Conservation (phyloP, 2,797 vertebrate species). For the Graptemys geographica region DNA sequence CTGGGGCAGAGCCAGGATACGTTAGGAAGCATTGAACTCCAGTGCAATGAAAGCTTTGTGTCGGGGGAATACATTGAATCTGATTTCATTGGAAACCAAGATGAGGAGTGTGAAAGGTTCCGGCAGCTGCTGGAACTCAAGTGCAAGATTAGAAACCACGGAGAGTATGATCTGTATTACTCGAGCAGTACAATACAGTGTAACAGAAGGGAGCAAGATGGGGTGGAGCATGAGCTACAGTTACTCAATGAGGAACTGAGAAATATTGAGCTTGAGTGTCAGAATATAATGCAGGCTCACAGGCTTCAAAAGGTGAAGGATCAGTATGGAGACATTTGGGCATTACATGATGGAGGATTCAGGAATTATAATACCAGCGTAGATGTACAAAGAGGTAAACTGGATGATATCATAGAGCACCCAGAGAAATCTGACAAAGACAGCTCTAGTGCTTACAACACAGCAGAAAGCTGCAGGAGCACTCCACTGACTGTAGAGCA, state of each 20-base stretch:
- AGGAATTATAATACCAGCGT: slow-evolving; percentile 81
- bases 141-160: slow-evolving; percentile 93
- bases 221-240: slow-evolving; percentile 92
- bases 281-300: slow-evolving; percentile 97
- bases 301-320: slow-evolving; percentile 87
- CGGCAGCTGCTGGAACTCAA: slow-evolving; percentile 95
- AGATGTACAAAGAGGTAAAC: slow-evolving; percentile 82
- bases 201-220: slow-evolving; percentile 87
- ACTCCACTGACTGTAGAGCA: slow-evolving; percentile 91
- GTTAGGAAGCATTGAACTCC: slow-evolving; percentile 75
- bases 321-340: slow-evolving; percentile 82
- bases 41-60: slow-evolving; percentile 75
- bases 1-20: slow-evolving; percentile 82
- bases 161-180: slow-evolving; percentile 95
- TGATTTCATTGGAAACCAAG: slow-evolving; percentile 81
- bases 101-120: slow-evolving; percentile 90
- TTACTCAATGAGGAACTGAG: slow-evolving; percentile 96
- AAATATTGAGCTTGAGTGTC: slow-evolving; percentile 96
- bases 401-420: slow-evolving; percentile 89
- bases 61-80: slow-evolving; percentile 80
- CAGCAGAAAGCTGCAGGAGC: slow-evolving; percentile 95
- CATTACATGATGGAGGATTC: slow-evolving; percentile 84
- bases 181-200: slow-evolving; percentile 92
- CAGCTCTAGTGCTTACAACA: slow-evolving; percentile 98
- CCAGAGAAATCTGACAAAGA: slow-evolving; percentile 97